phyloP scores from a whole-genome alignment of 2,797 vertebrate genomes.

The Pampus argenteus region DNA sequence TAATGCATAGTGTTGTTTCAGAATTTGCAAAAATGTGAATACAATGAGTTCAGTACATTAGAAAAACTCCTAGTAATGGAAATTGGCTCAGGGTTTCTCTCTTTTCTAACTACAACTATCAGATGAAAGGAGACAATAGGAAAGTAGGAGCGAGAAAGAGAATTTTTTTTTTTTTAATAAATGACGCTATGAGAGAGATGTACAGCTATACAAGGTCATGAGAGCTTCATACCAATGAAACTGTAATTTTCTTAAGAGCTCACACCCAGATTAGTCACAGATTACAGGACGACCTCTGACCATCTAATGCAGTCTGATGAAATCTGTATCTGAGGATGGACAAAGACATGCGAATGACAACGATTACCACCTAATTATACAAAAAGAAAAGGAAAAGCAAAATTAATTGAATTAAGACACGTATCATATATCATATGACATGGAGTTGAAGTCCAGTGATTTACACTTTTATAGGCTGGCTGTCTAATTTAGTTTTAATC shows the following conservation, averaged over 20 bases:
- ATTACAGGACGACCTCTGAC: conserved; percentile 29
- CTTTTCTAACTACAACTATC: background rate
- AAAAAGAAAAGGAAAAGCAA: background rate
- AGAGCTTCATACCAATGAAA: conserved; percentile 41
- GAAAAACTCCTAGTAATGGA: background rate
- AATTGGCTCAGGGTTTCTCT: background rate
- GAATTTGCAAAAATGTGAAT: conserved; percentile 24
- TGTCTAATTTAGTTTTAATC: background rate
- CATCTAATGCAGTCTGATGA: conserved; percentile 21
- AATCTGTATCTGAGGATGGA: conserved; percentile 17
- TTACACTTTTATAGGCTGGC: background rate
- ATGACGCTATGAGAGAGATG: conserved; percentile 2
- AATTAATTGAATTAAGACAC: conserved; percentile 2
- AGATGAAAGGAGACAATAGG: background rate
- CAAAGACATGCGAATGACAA: background rate
- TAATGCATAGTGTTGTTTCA: conserved; percentile 35
- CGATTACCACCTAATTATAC: background rate
- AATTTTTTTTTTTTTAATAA: background rate
- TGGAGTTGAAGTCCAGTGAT: background rate
- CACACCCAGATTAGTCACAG: conserved; percentile 21
- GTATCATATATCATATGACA: background rate
- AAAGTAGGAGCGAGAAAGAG: background rate
- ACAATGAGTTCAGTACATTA: background rate
- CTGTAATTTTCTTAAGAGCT: conserved; percentile 63
- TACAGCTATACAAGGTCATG: conserved; percentile 32